Base-by-base conservation (phyloP, 2,888 invertebrate species). In the Noctua janthe region DNA sequence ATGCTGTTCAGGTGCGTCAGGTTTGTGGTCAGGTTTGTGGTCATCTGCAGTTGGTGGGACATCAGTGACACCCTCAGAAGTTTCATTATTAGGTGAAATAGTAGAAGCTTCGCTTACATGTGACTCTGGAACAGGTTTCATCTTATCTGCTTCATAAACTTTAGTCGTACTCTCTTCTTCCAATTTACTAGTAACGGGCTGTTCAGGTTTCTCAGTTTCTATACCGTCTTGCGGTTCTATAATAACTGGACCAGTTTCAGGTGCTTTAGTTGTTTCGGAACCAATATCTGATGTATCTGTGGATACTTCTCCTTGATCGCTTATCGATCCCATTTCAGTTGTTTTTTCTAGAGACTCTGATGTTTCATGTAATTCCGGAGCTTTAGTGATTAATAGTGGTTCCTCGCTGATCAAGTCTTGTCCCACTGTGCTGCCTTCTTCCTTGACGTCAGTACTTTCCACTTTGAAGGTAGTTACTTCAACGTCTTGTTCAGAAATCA, bases 201-300 rank as follows among this genome's bases (percentile, higher is more conserved):
- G n/a, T 47, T 82, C 81, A 71, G 85, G 83, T 35, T 66, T 51
- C 23, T 82, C 80, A 70, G 78, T 11, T 20, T 70, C 64, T 70
- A 71, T 49, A 59, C 69, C 76, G n/a, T 89, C 84, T 75, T 90
- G 79, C 4, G 83, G 76, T 78, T 83, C 84, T 67, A 76, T 78
- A 64, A 56, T 69, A 17, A 62, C 49, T 56, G 74, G 39, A 43
- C 43, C 70, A 51, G 56, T 29, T 64, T 20, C 76, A 47, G 87
- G 75, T 62, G 54, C 49, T 77, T 82, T 83, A 39, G 86, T 87
- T 10, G 84, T 80, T 75, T 80, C 77, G 54, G 81, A 74, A 82
- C 82, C 82, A 72, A 80, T 78, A 80, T 87, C 85, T 43, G 89
- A 73, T 20, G 56, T 69, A 76, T 83, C 84, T 43, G 88, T 89